These are phyloP conservation scores for Polypedilum vanderplanki DNA, from an alignment of 1,140 invertebrate genomes.

Conservation along the genomic window DNA sequence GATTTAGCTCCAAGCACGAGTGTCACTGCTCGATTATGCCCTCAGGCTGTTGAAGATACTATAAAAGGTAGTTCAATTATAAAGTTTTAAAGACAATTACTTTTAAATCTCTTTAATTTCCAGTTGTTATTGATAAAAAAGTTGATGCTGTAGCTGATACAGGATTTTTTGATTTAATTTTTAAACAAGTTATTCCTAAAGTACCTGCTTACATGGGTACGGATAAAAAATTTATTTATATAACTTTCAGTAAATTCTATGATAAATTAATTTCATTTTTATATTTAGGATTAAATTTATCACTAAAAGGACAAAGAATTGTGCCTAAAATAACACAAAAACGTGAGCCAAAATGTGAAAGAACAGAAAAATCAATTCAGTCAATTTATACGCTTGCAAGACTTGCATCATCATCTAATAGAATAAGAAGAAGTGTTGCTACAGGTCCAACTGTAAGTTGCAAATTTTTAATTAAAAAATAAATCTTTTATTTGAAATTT, in stretches of 20 bases:
- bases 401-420: conserved; percentile 8
- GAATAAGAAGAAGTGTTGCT: conserved; percentile 1
- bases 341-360: neutral
- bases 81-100: too few relatives aligned
- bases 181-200: conserved; percentile 52
- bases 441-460: neutral
- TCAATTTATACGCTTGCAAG: conserved; percentile 4
- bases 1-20: conserved; percentile 82
- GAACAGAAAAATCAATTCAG: neutral
- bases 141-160: conserved; percentile 15
- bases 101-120: conserved; percentile 23
- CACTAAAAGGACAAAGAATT: conserved; percentile 41
- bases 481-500: neutral
- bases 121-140: conserved; percentile 31
- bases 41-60: conserved; percentile 81
- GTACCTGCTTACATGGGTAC: conserved; percentile 77
- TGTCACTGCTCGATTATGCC: conserved; percentile 78
- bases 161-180: conserved; percentile 10
- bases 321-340: conserved; percentile 17
- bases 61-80: conserved; percentile 87
- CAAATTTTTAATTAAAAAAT: neutral
- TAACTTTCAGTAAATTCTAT: neutral
- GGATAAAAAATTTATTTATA: neutral
- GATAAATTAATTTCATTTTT: conserved; percentile 49
- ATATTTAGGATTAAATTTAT: conserved; percentile 37